Percentiles rank a stretch among this genome's conserved stretches.
Evolutionary conservation across 2,888 invertebrate genomes (phyloP).

Genomic region (Criorhina ranunculi): DNA sequence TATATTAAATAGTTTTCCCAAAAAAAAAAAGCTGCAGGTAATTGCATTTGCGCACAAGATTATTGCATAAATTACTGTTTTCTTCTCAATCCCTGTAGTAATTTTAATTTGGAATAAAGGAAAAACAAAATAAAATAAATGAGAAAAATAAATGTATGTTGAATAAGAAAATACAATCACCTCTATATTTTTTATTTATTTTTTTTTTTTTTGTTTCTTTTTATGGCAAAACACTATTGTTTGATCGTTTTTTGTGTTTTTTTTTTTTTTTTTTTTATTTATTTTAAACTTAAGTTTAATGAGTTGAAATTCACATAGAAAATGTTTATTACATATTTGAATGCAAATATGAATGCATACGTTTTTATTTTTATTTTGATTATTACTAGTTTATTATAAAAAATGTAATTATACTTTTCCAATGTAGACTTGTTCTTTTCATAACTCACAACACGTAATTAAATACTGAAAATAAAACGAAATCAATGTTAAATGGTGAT

Average conservation of each 20-base stretch:
- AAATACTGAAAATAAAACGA: constrained; percentile 80
- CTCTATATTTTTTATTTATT: neutral
- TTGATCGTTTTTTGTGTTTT: constrained; percentile 2
- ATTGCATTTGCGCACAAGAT: constrained; percentile 23
- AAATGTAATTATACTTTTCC: constrained; percentile 68
- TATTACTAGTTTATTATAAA: constrained; percentile 59
- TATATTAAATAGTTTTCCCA: constrained; percentile 33
- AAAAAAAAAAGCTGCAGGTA: constrained; percentile 44
- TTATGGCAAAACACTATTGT: constrained; percentile 62
- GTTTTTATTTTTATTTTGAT: constrained; percentile 50
- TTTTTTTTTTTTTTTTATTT: constrained; percentile 10
- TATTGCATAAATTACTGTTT: constrained; percentile 16
- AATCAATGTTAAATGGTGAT: constrained; percentile 60
- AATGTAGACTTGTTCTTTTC: constrained; percentile 74
- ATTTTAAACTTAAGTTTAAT: constrained; percentile 49
- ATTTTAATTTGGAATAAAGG: constrained; percentile 35
- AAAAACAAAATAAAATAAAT: constrained; percentile 16
- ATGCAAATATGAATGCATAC: constrained; percentile 27
- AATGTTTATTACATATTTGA: constrained; percentile 56
- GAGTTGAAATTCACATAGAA: constrained; percentile 65
- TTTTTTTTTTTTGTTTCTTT: constrained; percentile 22
- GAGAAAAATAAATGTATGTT: constrained; percentile 25
- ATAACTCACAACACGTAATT: constrained; percentile 83
- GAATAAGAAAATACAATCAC: constrained; percentile 49
- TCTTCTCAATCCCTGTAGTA: constrained; percentile 42